Evolutionary conservation across 2,888 invertebrate species (phyloP).

Genomic region (Drosophila hamatofila): DNA sequence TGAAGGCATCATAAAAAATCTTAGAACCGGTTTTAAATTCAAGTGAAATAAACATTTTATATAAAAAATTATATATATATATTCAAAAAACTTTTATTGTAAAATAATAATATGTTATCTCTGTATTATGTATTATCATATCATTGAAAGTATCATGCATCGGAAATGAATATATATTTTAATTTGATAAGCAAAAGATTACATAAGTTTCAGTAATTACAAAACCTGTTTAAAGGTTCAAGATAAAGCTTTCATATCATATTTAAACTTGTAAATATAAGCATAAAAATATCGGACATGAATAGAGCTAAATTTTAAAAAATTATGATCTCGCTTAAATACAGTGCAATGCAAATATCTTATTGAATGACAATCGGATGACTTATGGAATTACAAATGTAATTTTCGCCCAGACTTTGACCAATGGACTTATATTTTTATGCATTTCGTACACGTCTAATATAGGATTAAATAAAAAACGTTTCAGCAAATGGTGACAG

Average conservation of each 20-base stretch:
- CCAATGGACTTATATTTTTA: conserved; percentile 29
- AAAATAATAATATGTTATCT: no score
- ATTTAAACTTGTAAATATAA: no score
- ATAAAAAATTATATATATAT: neutral
- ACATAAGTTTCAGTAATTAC: no score
- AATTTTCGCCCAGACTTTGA: conserved; percentile 4
- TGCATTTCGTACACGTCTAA: conserved; percentile 67
- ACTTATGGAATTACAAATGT: conserved; percentile 5
- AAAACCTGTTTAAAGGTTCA: no score
- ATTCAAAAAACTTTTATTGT: no score
- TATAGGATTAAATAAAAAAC: conserved; percentile 62
- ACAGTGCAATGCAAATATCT: neutral
- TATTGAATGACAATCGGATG: neutral
- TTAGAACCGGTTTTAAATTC: neutral
- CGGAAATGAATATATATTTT: no score
- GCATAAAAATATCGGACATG: neutral
- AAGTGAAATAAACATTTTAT: neutral
- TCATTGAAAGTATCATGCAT: no score
- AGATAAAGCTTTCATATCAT: no score
- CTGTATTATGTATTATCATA: no score
- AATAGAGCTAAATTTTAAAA: neutral
- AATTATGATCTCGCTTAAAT: neutral
- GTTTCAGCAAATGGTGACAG: conserved; percentile 71
- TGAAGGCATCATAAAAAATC: no score
- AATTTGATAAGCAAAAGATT: no score